Evolutionary conservation across 2,888 invertebrate genomes (phyloP).

Genomic region (Napeogenes inachia): DNA sequence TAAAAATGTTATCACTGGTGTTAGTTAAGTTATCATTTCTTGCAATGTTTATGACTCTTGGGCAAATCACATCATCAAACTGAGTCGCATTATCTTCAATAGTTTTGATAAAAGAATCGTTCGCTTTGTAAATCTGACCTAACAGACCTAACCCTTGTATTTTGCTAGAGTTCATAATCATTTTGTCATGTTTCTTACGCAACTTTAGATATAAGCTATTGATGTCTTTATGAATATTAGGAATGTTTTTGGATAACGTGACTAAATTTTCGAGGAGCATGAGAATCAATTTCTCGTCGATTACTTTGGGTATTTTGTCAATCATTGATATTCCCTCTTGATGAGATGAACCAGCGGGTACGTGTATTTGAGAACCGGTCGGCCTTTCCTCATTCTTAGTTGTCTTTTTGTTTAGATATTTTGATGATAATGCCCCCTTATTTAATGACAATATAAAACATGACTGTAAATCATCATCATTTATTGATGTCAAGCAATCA

Average conservation of each 20-base stretch:
- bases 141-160: constrained; percentile 50
- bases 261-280: constrained; percentile 57
- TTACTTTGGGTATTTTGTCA: constrained; percentile 45
- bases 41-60: constrained; percentile 8
- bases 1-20: constrained; percentile 13
- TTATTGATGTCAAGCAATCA: constrained; percentile 27
- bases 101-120: constrained; percentile 28
- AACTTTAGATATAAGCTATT: constrained; percentile 48
- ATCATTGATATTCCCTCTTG: constrained; percentile 38
- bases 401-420: constrained; percentile 25
- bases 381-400: constrained; percentile 32
- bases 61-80: constrained; percentile 32
- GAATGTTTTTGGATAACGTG: constrained; percentile 46
- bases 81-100: constrained; percentile 40
- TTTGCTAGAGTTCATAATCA: constrained; percentile 37
- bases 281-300: constrained; percentile 60
- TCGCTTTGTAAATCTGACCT: constrained; percentile 55
- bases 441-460: constrained; percentile 50
- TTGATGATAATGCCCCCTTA: constrained; percentile 32
- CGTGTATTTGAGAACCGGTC: constrained; percentile 22
- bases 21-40: constrained; percentile 17
- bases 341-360: constrained; percentile 14
- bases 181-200: constrained; percentile 50
- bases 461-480: constrained; percentile 41
- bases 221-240: constrained; percentile 51